Percentiles rank a stretch among this genome's conserved stretches.
Evolutionary conservation across 2,888 invertebrate species (phyloP).

Genomic region (Dilophus febrilis): DNA sequence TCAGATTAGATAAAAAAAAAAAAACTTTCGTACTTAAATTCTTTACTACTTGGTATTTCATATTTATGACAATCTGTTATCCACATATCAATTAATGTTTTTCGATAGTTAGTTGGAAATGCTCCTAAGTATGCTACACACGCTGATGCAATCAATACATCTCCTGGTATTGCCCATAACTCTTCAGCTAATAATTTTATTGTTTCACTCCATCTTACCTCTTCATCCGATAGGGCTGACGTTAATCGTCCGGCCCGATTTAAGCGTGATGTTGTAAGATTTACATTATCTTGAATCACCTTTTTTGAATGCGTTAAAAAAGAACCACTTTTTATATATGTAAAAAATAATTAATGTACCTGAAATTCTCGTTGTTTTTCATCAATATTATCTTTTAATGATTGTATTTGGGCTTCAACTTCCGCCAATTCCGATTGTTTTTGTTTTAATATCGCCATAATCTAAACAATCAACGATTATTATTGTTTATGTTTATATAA

Average conservation of each 20-base stretch:
- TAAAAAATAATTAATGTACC: conserved; percentile 26
- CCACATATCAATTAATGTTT: conserved; percentile 52
- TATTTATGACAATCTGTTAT: conserved; percentile 42
- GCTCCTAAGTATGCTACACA: conserved; percentile 85
- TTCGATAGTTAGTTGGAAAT: conserved; percentile 58
- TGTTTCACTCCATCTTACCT: conserved; percentile 64
- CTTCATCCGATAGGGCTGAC: conserved; percentile 73
- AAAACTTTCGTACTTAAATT: conserved; percentile 35
- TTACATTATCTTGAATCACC: conserved; percentile 50
- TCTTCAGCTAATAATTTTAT: conserved; percentile 45
- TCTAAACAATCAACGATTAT: background rate
- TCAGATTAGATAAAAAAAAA: background rate
- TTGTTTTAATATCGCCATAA: conserved; percentile 50
- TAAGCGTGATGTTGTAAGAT: conserved; percentile 58
- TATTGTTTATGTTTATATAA: background rate
- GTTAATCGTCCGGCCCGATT: conserved; percentile 70
- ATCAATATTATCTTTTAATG: conserved; percentile 40
- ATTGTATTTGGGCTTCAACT: conserved; percentile 51
- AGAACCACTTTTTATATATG: too few species aligned
- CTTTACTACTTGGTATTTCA: conserved; percentile 51
- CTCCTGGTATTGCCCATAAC: conserved; percentile 61
- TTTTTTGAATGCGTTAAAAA: too few species aligned
- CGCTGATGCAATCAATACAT: conserved; percentile 71
- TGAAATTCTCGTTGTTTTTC: conserved; percentile 59
- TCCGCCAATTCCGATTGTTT: conserved; percentile 70